Conservation (phyloP, 2,797 vertebrate species). For the Enteromius radiatus region DNA sequence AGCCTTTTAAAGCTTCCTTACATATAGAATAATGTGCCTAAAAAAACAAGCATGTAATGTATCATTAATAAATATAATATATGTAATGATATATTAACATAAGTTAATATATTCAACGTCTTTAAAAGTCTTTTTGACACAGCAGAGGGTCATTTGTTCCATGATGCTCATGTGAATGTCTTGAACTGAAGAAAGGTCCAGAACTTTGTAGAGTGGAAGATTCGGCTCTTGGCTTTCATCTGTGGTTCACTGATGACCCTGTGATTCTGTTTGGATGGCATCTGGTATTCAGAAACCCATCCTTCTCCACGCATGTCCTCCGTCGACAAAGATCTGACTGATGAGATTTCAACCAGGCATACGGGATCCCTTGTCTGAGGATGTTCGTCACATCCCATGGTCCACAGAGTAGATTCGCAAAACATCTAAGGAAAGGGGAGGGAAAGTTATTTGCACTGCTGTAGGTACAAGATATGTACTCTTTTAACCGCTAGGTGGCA, state of each 20-base stretch:
- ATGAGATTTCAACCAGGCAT: constrained; percentile 28
- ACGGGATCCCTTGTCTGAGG: constrained; percentile 1
- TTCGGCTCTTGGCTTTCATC: not conserved
- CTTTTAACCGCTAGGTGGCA: not conserved
- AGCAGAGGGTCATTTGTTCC: not conserved
- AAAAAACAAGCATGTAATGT: not conserved
- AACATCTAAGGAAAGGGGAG: constrained; percentile 40
- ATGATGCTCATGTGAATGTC: not conserved
- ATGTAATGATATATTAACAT: not conserved
- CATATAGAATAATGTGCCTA: not conserved
- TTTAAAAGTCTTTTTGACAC: not conserved
- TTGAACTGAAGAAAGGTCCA: not conserved
- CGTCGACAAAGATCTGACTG: not conserved
- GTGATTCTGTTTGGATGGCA: not conserved
- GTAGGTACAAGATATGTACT: not conserved
- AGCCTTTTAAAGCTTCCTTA: not conserved
- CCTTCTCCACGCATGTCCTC: constrained; percentile 4
- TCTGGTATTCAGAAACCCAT: constrained; percentile 6
- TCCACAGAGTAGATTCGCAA: constrained; percentile 48
- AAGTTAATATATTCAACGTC: not conserved
- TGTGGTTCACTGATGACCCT: not conserved
- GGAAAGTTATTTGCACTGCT: not conserved
- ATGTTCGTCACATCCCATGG: not conserved
- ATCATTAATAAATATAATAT: not conserved
- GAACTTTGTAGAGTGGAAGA: not conserved